phyloP scores from a whole-genome alignment of 2,888 invertebrate species.

The Palloptera scutellata region DNA sequence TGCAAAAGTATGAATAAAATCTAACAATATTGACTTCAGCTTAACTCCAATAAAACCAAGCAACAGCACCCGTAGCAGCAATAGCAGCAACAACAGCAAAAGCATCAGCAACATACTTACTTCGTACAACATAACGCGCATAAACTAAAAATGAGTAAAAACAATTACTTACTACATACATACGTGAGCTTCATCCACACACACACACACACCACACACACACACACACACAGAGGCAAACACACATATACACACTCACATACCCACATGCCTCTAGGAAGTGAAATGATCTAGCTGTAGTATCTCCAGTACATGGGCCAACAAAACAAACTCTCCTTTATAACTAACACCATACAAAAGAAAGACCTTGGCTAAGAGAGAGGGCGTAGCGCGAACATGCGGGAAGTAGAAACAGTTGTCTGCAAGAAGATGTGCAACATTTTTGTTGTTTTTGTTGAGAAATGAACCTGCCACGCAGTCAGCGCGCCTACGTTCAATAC shows the following conservation, averaged over 20 bases:
- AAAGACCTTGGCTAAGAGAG: slow-evolving; percentile 53
- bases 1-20: slow-evolving; percentile 5
- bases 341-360: not conserved
- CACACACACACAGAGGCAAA: slow-evolving; percentile 13
- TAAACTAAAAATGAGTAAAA: slow-evolving; percentile 30
- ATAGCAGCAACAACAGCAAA: slow-evolving; percentile 22
- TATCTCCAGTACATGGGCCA: too few relatives aligned
- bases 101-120: slow-evolving; percentile 11
- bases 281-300: slow-evolving; percentile 5
- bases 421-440: not conserved
- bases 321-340: not conserved
- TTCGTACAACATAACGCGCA: not conserved
- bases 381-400: slow-evolving; percentile 19
- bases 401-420: slow-evolving; percentile 35
- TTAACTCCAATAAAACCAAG: slow-evolving; percentile 27
- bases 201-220: slow-evolving; percentile 14
- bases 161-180: slow-evolving; percentile 47
- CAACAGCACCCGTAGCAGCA: slow-evolving; percentile 29
- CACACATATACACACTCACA: slow-evolving; percentile 7
- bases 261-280: slow-evolving; percentile 15
- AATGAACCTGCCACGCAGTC: slow-evolving; percentile 39
- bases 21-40: slow-evolving; percentile 12
- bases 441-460: slow-evolving; percentile 15
- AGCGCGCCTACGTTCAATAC: too few relatives aligned
- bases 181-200: not conserved